Conservation (phyloP, 1,140 invertebrate genomes). For the Lutraria rhynchaena region DNA sequence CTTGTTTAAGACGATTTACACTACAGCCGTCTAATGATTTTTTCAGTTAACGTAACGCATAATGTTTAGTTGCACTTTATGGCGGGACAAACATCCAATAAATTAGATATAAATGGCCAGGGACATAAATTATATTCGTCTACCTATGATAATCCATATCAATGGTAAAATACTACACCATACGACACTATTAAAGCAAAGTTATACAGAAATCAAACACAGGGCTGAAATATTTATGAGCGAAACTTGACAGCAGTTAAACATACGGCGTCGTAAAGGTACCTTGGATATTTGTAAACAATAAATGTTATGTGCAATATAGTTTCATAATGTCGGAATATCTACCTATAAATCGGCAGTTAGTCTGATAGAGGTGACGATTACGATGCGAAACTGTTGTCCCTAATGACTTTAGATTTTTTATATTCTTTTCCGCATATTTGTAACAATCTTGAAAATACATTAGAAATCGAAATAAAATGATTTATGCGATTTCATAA, state of each 20-base stretch:
- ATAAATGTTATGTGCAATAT: constrained; percentile 16
- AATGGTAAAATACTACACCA: constrained; percentile 10
- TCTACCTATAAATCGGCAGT: too few species aligned
- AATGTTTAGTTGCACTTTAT: neutral
- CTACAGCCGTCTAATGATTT: too few species aligned
- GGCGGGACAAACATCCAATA: constrained; percentile 35
- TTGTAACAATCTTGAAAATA: too few species aligned
- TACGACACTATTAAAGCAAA: constrained; percentile 29
- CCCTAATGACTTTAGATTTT: too few species aligned
- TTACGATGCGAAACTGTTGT: too few species aligned
- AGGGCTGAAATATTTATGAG: constrained; percentile 8
- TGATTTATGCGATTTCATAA: too few species aligned
- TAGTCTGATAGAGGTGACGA: too few species aligned
- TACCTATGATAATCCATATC: neutral
- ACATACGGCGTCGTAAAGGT: constrained; percentile 18
- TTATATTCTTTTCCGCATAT: too few species aligned
- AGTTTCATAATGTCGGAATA: neutral
- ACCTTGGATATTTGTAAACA: constrained; percentile 40
- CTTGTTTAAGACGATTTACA: too few species aligned
- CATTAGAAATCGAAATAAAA: too few species aligned
- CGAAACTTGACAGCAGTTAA: constrained; percentile 30
- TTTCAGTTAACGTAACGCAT: too few species aligned
- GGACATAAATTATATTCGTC: constrained; percentile 23
- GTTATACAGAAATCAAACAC: neutral
- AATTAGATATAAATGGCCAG: constrained; percentile 30